phyloP scores from a whole-genome alignment of 2,888 invertebrate genomes.

The Julus scanicus region DNA sequence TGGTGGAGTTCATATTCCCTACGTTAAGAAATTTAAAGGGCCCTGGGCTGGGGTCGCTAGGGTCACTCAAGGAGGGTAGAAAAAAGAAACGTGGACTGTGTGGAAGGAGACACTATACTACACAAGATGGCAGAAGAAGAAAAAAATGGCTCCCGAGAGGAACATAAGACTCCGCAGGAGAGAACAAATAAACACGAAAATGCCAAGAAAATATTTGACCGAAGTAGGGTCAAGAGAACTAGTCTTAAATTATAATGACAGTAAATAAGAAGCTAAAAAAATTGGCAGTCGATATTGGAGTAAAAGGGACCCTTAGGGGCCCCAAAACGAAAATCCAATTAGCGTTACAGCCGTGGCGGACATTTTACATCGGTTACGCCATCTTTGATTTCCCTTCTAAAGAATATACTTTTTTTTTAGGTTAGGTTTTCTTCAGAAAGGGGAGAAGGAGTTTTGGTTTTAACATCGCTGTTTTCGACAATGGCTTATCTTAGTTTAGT shows the following conservation, averaged over 20 bases:
- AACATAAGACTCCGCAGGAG: background rate
- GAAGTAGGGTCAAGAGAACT: background rate
- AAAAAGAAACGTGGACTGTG: background rate
- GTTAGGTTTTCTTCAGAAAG: background rate
- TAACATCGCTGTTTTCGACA: background rate
- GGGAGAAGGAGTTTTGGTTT: background rate
- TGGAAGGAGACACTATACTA: background rate
- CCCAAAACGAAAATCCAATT: constrained; percentile 1
- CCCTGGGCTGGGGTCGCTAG: background rate
- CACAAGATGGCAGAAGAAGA: background rate
- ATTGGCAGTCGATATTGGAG: background rate
- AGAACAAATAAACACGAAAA: constrained; percentile 37
- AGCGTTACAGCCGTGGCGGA: background rate
- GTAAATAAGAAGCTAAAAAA: background rate
- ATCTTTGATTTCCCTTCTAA: background rate
- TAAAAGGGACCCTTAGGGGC: background rate
- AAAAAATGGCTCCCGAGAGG: constrained; percentile 39
- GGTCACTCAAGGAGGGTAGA: background rate
- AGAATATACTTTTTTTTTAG: background rate
- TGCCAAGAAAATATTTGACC: background rate
- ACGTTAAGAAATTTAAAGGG: background rate
- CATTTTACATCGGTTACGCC: constrained; percentile 28
- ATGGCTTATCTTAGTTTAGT: no score
- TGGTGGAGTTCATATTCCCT: constrained; percentile 6
- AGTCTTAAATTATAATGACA: constrained; percentile 6